Evolutionary conservation across 2,888 invertebrate species (phyloP).

Genomic region (Colletes collaris): DNA sequence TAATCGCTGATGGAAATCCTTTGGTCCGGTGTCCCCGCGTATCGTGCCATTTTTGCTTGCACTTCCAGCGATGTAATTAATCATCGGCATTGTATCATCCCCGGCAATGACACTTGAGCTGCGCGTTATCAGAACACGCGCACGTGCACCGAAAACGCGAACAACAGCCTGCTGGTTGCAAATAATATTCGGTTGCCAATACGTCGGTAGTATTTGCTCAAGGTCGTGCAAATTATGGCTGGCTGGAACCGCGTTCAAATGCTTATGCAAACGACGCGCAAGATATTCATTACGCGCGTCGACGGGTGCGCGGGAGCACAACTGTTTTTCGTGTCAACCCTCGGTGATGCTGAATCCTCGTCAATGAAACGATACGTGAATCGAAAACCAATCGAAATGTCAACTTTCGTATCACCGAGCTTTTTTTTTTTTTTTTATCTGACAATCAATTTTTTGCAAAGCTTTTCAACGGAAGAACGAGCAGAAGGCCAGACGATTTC

Average conservation of each 20-base stretch:
- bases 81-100: conserved; percentile 49
- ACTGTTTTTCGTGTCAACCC: background rate
- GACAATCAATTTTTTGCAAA: no score
- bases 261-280: conserved; percentile 40
- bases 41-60: conserved; percentile 24
- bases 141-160: conserved; percentile 24
- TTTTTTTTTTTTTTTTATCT: background rate
- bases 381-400: background rate
- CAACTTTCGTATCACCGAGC: background rate
- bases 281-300: conserved; percentile 45
- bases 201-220: conserved; percentile 55
- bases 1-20: conserved; percentile 14
- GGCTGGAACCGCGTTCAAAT: conserved; percentile 18
- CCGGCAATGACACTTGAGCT: conserved; percentile 26
- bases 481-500: no score
- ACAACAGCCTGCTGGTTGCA: conserved; percentile 38
- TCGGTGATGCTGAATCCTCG: background rate
- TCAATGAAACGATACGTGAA: background rate
- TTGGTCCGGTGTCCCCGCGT: background rate
- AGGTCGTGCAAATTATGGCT: conserved; percentile 59
- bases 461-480: no score
- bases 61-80: conserved; percentile 54
- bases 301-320: conserved; percentile 12
- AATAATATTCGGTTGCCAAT: conserved; percentile 64
- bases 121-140: conserved; percentile 28